A percentile compares a stretch with the other conserved stretches of the same genome.
These are phyloP conservation scores for Pyrgus malvae DNA, from an alignment of 2,888 invertebrate species.

Conservation along the genomic window DNA sequence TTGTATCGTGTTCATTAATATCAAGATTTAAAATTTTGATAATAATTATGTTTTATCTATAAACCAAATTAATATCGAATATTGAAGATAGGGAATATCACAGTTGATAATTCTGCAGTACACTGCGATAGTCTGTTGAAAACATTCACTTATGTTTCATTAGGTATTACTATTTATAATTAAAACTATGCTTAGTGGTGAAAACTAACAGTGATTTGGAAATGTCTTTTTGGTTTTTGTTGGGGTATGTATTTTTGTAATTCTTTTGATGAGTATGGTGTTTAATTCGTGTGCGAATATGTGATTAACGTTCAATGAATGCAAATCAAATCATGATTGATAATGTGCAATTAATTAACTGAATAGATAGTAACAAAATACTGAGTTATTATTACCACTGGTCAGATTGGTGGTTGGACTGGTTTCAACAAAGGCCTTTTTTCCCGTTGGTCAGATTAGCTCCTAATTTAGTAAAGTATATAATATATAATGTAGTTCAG, in stretches of 20 bases:
- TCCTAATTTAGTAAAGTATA: too few species aligned
- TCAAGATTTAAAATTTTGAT: constrained; percentile 12
- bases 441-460: too few species aligned
- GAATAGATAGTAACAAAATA: constrained; percentile 7
- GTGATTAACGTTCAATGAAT: background rate
- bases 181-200: constrained; percentile 7
- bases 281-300: background rate
- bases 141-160: background rate
- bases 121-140: constrained; percentile 2
- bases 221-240: constrained; percentile 47
- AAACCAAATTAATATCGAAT: constrained; percentile 27
- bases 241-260: constrained; percentile 42
- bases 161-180: background rate
- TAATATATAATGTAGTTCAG: too few species aligned
- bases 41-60: constrained; percentile 30
- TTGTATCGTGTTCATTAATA: constrained; percentile 3
- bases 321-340: constrained; percentile 15
- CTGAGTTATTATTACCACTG: too few species aligned
- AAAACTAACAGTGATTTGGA: constrained; percentile 24
- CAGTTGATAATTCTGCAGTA: constrained; percentile 9
- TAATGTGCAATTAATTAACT: constrained; percentile 6
- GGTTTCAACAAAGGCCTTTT: too few species aligned
- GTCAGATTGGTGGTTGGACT: too few species aligned
- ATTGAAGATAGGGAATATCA: constrained; percentile 16
- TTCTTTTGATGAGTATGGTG: background rate